Percentiles rank a stretch among this genome's conserved stretches.
Conservation (phyloP, 2,888 invertebrate genomes). For the Metallyticus violacea region DNA sequence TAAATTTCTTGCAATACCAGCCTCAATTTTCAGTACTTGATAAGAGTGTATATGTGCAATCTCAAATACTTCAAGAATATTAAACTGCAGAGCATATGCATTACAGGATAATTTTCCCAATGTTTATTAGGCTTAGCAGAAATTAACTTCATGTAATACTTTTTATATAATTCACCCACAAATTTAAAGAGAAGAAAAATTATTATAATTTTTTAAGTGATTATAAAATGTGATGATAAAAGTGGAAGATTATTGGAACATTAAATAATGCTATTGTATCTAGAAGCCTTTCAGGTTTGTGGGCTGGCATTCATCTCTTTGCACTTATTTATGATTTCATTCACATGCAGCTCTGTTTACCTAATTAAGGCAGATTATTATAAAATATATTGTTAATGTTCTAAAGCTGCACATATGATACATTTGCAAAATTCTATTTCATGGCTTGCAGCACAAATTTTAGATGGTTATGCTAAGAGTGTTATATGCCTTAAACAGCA, state of each 20-base stretch:
- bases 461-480: neutral
- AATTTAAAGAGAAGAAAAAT: no score
- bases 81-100: no score
- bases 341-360: neutral
- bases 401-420: neutral
- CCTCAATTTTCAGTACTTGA: no score
- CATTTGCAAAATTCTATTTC: neutral
- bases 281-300: neutral
- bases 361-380: neutral
- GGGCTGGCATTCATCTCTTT: neutral
- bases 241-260: neutral
- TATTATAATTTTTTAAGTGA: no score
- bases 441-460: neutral
- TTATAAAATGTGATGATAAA: neutral
- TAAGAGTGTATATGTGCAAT: no score
- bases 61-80: no score
- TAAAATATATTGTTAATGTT: neutral
- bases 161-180: no score
- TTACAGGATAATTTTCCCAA: no score
- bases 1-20: no score
- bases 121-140: no score
- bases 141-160: no score
- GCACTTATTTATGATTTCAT: neutral
- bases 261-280: neutral
- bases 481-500: neutral